Evolutionary conservation across 35 echinoderm and acorn worm species (phyloP).

Genomic region (Diadema setosum): DNA sequence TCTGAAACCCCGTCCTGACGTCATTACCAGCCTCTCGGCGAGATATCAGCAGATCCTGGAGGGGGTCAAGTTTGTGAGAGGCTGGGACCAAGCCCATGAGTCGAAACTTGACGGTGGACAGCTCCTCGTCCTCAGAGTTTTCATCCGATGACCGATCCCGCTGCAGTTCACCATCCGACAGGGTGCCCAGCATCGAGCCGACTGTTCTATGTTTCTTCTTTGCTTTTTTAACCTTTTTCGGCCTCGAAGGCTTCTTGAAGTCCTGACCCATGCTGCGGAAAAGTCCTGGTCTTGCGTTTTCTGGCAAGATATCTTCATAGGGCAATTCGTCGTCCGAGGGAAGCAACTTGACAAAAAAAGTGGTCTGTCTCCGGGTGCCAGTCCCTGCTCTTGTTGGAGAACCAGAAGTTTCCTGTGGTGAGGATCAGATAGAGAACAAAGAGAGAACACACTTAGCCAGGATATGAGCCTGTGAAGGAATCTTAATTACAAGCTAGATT

Average conservation of each 20-base stretch:
- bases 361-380: no score
- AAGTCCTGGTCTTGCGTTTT: background rate
- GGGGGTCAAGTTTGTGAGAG: slow-evolving; percentile 40
- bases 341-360: no score
- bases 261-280: background rate
- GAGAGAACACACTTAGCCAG: no score
- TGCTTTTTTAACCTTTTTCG: slow-evolving; percentile 35
- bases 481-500: background rate
- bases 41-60: slow-evolving; percentile 66
- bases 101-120: slow-evolving; percentile 41
- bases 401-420: no score
- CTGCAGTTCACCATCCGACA: slow-evolving; percentile 35
- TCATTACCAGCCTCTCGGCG: slow-evolving; percentile 77
- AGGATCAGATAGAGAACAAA: no score
- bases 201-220: slow-evolving; percentile 58
- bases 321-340: no score
- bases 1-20: slow-evolving; percentile 3
- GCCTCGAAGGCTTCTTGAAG: background rate
- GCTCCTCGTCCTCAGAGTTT: slow-evolving; percentile 47
- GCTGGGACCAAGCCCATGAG: slow-evolving; percentile 61
- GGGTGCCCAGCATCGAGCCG: slow-evolving; percentile 71
- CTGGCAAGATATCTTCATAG: background rate
- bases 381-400: no score
- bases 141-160: slow-evolving; percentile 14
- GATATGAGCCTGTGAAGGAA: no score